phyloP scores from a whole-genome alignment of 2,888 invertebrate genomes.

The Iphiclides podalirius region DNA sequence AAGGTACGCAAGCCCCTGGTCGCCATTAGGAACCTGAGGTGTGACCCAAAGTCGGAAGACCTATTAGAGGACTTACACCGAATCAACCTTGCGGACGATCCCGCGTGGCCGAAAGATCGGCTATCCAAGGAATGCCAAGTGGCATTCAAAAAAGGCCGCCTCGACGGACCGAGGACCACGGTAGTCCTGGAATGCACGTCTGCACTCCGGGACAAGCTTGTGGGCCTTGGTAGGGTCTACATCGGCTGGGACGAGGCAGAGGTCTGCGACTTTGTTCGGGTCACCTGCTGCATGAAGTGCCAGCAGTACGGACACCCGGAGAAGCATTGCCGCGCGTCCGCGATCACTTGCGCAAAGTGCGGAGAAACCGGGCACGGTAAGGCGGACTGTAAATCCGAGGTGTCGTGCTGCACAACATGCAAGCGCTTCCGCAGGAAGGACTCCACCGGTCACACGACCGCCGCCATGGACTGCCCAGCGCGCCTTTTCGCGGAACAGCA shows the following conservation, averaged over 20 bases:
- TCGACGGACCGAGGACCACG: not conserved
- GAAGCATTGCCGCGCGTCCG: slow-evolving; percentile 25
- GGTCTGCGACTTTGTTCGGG: slow-evolving; percentile 22
- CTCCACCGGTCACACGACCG: slow-evolving; percentile 23
- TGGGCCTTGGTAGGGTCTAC: not conserved
- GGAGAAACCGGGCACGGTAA: slow-evolving; percentile 26
- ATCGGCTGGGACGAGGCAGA: slow-evolving; percentile 25
- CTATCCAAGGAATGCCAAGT: not conserved
- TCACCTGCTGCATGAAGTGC: slow-evolving; percentile 33
- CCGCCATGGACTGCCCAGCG: slow-evolving; percentile 27
- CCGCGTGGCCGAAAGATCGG: not conserved
- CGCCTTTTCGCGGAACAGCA: slow-evolving; percentile 24
- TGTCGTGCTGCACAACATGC: slow-evolving; percentile 32
- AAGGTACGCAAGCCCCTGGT: not conserved
- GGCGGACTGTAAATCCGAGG: not conserved
- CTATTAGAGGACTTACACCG: slow-evolving; percentile 6
- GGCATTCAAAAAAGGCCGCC: not conserved
- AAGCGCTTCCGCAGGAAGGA: slow-evolving; percentile 23
- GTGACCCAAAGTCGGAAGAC: not conserved
- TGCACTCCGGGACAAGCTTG: not conserved
- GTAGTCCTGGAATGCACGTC: slow-evolving; percentile 24
- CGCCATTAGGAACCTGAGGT: not conserved
- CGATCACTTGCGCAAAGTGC: slow-evolving; percentile 28
- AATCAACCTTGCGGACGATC: slow-evolving; percentile 18
- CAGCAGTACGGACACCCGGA: slow-evolving; percentile 41